Base-by-base conservation (phyloP, 1,140 invertebrate species). In the Aphaenogaster floridana region DNA sequence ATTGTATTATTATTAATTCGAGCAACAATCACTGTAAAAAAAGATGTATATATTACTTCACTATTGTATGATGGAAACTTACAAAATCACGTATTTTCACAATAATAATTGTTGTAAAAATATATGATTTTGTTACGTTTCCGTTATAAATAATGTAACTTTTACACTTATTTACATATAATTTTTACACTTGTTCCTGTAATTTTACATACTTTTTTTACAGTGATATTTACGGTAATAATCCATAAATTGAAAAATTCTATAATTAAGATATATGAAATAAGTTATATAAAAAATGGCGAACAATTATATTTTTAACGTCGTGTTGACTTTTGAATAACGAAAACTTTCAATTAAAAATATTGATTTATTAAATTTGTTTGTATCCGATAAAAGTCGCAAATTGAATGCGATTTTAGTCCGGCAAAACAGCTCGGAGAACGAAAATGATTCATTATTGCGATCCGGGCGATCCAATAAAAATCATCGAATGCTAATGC, bases 401-500 rank as follows among this genome's bases (percentile, higher is more conserved):
- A 84, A 84, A 84, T 61, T 71, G 42, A 74, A 76, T 42, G 34
- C 17, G 69, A 84, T 84, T 84, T 84, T 39, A 76, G 69, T 74
- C 11, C 39, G 28, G 80, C 45, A 61, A 66, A 84, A 76, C 68
- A 83, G 54, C 8, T 61, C 28, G 80, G 42, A 74, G 69, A 76
- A 71, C 69, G 54, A 84, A 84, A 84, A 84, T 84, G 80, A 84
- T 84, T 84, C 69, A 71, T 87, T 81, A 92, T 92, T 85, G 59
- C 59, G 80, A 76, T 39, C 80, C 59, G 78, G 15, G 54, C 39
- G 86, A 57, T 76, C 91, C 94, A 93, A 94, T 95, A 94, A 94
- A 95, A 95, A 95, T 95, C 94, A 94, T 94, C 92, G 94, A 94
- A 95, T 95, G 94, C 94, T 95, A 95, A 95, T 95, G 94, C 94